Conservation (phyloP, 2,888 invertebrate genomes). For the Neocrepidodera transversa region DNA sequence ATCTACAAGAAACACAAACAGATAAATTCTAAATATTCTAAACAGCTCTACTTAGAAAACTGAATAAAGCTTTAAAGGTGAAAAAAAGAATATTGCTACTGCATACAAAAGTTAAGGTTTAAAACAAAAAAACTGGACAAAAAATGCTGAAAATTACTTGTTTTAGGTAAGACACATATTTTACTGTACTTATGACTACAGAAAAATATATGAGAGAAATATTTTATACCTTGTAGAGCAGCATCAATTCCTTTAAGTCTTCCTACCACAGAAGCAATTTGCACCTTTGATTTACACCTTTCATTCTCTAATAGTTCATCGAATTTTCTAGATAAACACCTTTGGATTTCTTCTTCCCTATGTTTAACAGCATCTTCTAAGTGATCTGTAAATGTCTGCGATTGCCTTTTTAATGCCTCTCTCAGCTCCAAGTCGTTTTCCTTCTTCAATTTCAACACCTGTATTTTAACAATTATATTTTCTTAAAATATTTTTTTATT, state of each 20-base stretch:
- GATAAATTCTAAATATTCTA: too few relatives aligned
- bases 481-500: neutral
- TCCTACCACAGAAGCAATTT: conserved; percentile 76
- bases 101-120: too few relatives aligned
- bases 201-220: too few relatives aligned
- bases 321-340: conserved; percentile 64
- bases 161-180: too few relatives aligned
- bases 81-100: too few relatives aligned
- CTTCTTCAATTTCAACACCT: conserved; percentile 71
- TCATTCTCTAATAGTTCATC: conserved; percentile 75
- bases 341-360: conserved; percentile 63
- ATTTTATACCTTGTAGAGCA: conserved; percentile 72
- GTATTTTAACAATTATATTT: neutral
- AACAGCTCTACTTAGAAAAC: too few relatives aligned
- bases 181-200: too few relatives aligned
- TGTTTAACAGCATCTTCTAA: conserved; percentile 72
- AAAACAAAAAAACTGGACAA: too few relatives aligned
- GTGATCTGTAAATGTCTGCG: conserved; percentile 86
- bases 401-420: conserved; percentile 81
- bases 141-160: too few relatives aligned
- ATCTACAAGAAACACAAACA: too few relatives aligned
- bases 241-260: conserved; percentile 79
- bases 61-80: too few relatives aligned
- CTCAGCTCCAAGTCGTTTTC: conserved; percentile 77
- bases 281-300: conserved; percentile 70